A percentile compares a stretch with the other conserved stretches of the same genome.
phyloP scores from a whole-genome alignment of 1,140 invertebrate species.

The Melipona quadrifasciata region DNA sequence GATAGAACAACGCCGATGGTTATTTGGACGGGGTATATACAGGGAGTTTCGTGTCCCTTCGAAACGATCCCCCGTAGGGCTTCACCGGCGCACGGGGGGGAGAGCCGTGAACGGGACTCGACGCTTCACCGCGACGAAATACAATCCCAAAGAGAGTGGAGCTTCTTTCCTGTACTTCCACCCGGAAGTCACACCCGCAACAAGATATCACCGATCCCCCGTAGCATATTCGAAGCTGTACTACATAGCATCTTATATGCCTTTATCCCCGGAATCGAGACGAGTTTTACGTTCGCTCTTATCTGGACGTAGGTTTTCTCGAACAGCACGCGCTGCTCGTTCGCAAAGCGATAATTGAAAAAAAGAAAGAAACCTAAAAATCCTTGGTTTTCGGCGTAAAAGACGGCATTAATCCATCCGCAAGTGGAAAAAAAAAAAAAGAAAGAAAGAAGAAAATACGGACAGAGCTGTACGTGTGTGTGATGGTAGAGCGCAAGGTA shows the following conservation, averaged over 20 bases:
- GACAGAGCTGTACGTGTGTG: too few relatives aligned
- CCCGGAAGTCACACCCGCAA: slow-evolving; percentile 33
- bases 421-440: neutral
- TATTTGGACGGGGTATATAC: neutral
- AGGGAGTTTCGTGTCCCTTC: slow-evolving; percentile 35
- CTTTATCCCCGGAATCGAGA: neutral
- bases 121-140: slow-evolving; percentile 40
- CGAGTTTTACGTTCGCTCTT: neutral
- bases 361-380: neutral
- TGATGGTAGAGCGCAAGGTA: slow-evolving; percentile 7
- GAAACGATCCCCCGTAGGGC: slow-evolving; percentile 12
- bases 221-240: neutral
- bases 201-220: neutral
- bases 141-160: slow-evolving; percentile 37
- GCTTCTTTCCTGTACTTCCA: slow-evolving; percentile 40
- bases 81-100: slow-evolving; percentile 35
- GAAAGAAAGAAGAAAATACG: neutral
- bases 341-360: neutral
- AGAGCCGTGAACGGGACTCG: neutral
- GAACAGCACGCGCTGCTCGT: too few relatives aligned
- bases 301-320: neutral
- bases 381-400: neutral
- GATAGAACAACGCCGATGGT: slow-evolving; percentile 42
- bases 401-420: slow-evolving; percentile 24
- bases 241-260: too few relatives aligned